A percentile compares a stretch with the other conserved stretches of the same genome.
These are phyloP conservation scores for Cyphomyrus discorhynchus DNA, from an alignment of 2,113 vertebrate genomes.

Conservation along the genomic window DNA sequence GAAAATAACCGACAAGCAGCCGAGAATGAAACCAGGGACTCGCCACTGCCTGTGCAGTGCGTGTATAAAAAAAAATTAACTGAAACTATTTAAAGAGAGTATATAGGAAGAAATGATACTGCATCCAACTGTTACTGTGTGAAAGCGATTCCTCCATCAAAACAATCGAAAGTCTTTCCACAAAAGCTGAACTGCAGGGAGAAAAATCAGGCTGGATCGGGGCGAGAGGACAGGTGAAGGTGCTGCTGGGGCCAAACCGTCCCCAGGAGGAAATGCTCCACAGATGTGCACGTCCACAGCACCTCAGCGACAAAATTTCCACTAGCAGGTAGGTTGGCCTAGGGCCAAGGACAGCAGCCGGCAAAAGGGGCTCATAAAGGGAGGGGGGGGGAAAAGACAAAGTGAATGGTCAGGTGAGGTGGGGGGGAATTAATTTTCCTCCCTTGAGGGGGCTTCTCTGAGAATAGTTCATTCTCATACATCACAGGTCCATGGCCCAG, in stretches of 20 bases:
- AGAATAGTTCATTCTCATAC: background rate
- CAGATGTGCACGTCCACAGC: slow-evolving; percentile 15
- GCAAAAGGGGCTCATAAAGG: background rate
- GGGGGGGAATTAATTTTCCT: slow-evolving; percentile 10
- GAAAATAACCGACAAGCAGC: background rate
- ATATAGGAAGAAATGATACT: background rate
- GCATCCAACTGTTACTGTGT: background rate
- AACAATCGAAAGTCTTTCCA: background rate
- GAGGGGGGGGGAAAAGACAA: background rate
- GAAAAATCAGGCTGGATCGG: background rate
- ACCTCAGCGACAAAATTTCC: slow-evolving; percentile 13
- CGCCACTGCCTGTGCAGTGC: background rate
- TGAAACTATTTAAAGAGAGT: background rate
- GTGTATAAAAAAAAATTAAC: background rate
- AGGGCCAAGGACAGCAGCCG: background rate
- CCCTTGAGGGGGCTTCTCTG: background rate
- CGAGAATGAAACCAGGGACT: background rate
- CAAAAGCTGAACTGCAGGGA: background rate
- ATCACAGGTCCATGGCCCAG: background rate
- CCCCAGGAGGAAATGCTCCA: slow-evolving; percentile 9
- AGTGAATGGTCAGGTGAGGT: background rate
- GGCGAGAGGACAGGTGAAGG: background rate
- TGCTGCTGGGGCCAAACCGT: background rate
- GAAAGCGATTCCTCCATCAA: background rate
- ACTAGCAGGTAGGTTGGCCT: slow-evolving; percentile 13